Evolutionary conservation across 2,888 invertebrate species (phyloP).

Genomic region (Lacanobia wlatinum): DNA sequence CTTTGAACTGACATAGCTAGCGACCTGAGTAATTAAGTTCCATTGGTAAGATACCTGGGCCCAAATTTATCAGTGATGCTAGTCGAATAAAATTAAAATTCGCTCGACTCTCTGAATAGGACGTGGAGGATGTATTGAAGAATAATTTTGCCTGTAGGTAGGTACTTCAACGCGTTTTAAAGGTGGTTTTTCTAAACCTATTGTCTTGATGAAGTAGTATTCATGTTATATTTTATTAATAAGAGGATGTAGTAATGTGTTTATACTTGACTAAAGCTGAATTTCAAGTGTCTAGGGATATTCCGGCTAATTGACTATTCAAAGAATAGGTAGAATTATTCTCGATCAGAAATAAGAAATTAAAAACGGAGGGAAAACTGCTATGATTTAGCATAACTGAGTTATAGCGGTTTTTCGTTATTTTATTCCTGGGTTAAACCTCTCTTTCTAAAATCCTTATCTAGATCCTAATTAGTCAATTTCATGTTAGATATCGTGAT

Average conservation of each 20-base stretch:
- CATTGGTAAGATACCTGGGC: neutral
- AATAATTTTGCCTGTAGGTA: conserved; percentile 31
- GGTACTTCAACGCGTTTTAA: conserved; percentile 20
- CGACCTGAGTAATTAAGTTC: neutral
- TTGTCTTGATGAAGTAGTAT: conserved; percentile 41
- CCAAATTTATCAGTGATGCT: neutral
- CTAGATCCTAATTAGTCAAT: neutral
- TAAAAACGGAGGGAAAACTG: too few relatives aligned
- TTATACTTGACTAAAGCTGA: neutral
- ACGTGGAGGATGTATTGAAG: conserved; percentile 18
- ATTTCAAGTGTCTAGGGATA: neutral
- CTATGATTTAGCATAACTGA: too few relatives aligned
- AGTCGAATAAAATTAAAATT: conserved; percentile 16
- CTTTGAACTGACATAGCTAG: neutral
- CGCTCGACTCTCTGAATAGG: neutral
- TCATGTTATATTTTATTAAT: conserved; percentile 40
- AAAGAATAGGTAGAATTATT: neutral
- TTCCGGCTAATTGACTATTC: neutral
- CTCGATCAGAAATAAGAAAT: neutral
- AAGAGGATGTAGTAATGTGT: conserved; percentile 29
- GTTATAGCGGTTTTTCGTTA: neutral
- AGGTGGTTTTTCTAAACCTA: conserved; percentile 37
- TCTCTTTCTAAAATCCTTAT: neutral
- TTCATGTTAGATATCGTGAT: neutral
- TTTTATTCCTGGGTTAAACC: neutral